Evolutionary conservation across 2,888 invertebrate species (phyloP).

Genomic region (Xanthorhoe designata): DNA sequence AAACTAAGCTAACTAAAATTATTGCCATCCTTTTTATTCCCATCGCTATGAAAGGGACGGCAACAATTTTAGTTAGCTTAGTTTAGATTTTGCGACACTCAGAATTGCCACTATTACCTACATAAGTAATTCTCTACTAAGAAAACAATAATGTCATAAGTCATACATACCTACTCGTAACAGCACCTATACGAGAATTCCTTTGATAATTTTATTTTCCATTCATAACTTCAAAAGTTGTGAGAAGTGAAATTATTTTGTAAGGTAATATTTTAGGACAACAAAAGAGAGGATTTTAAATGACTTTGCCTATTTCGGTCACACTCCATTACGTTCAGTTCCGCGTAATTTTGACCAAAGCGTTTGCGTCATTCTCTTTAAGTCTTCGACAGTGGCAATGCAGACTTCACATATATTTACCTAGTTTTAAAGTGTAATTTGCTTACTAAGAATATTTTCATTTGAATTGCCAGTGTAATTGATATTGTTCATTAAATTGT

Average conservation of each 20-base stretch:
- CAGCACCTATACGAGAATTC: neutral
- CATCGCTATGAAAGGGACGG: too few species aligned
- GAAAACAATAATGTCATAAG: too few species aligned
- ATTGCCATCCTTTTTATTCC: too few species aligned
- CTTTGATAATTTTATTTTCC: conserved; percentile 20
- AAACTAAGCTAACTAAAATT: too few species aligned
- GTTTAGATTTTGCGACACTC: too few species aligned
- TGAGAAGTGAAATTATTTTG: conserved; percentile 5
- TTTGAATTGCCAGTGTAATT: neutral
- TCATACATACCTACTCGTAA: too few species aligned
- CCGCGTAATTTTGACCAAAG: conserved; percentile 73
- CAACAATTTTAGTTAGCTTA: too few species aligned
- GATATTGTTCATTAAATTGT: too few species aligned
- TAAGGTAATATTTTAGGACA: conserved; percentile 17
- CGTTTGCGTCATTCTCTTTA: conserved; percentile 69
- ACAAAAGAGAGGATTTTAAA: conserved; percentile 46
- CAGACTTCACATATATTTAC: conserved; percentile 37
- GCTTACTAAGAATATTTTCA: neutral
- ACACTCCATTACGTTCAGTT: conserved; percentile 73
- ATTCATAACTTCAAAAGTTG: conserved; percentile 2
- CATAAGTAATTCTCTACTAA: too few species aligned
- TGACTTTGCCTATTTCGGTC: conserved; percentile 52
- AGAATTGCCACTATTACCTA: too few species aligned
- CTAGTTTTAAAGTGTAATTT: conserved; percentile 31
- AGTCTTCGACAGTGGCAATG: conserved; percentile 49